Conservation (phyloP, 1,140 invertebrate species). For the Monochamus saltuarius region DNA sequence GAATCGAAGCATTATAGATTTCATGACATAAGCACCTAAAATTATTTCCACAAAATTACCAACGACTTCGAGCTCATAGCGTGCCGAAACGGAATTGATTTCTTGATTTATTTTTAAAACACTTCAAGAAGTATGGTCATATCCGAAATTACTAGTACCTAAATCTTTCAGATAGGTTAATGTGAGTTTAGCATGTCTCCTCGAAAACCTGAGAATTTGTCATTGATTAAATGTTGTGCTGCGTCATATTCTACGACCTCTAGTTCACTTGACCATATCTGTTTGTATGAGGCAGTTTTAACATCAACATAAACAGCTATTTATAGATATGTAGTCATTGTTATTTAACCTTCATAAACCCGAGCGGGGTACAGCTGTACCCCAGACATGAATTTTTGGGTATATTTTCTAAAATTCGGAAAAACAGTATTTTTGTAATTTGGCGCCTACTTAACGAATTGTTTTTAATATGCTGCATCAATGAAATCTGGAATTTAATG, state of each 20-base stretch:
- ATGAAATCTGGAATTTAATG: too few species aligned
- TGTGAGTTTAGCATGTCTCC: constrained; percentile 21
- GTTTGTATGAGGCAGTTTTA: not conserved
- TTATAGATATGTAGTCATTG: constrained; percentile 25
- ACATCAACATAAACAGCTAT: constrained; percentile 22
- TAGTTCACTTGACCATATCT: constrained; percentile 22
- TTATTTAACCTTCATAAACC: constrained; percentile 22
- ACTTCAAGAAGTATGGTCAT: too few species aligned
- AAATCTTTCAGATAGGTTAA: not conserved
- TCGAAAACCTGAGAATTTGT: constrained; percentile 12
- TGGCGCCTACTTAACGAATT: too few species aligned
- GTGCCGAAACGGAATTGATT: constrained; percentile 1
- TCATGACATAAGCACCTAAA: too few species aligned
- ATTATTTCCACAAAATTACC: not conserved
- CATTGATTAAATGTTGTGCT: too few species aligned
- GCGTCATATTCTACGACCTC: constrained; percentile 15
- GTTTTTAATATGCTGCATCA: too few species aligned
- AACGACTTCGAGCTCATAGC: not conserved
- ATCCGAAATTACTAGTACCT: not conserved
- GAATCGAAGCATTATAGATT: too few species aligned
- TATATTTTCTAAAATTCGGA: too few species aligned
- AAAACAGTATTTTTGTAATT: too few species aligned
- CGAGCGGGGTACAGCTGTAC: too few species aligned
- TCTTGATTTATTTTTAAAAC: not conserved
- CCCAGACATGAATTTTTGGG: too few species aligned